Conservation (phyloP, 2,113 vertebrate genomes). For the Pollachius pollachius region DNA sequence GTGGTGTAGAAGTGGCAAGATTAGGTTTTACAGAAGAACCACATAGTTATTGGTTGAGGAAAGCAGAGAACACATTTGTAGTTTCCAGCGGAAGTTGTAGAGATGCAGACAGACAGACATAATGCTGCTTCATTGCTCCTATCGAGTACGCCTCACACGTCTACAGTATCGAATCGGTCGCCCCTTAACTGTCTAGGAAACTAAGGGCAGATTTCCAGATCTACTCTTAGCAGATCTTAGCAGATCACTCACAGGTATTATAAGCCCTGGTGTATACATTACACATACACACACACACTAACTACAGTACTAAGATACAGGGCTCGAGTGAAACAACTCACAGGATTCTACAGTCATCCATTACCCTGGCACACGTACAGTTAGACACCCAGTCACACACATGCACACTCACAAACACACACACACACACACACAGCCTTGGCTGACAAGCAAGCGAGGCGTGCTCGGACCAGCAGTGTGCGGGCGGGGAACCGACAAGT, state of each 20-base stretch:
- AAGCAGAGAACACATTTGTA: slow-evolving; percentile 31
- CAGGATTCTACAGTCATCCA: slow-evolving; percentile 34
- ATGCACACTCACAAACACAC: slow-evolving; percentile 19
- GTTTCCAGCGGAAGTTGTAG: slow-evolving; percentile 30
- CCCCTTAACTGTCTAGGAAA: slow-evolving; percentile 9
- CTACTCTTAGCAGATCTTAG: not conserved
- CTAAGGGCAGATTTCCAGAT: slow-evolving; percentile 30
- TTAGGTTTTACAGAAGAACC: slow-evolving; percentile 20
- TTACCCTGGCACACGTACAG: slow-evolving; percentile 47
- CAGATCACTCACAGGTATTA: slow-evolving; percentile 27
- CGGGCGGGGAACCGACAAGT: slow-evolving; percentile 34
- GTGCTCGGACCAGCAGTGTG: slow-evolving; percentile 62
- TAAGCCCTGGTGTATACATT: slow-evolving; percentile 48
- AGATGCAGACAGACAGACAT: not conserved
- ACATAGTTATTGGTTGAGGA: slow-evolving; percentile 16
- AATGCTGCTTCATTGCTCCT: not conserved
- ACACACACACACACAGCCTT: slow-evolving; percentile 28
- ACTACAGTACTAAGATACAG: slow-evolving; percentile 49
- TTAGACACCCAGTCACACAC: slow-evolving; percentile 27
- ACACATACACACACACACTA: slow-evolving; percentile 35
- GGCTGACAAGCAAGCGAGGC: slow-evolving; percentile 33
- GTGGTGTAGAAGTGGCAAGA: slow-evolving; percentile 44
- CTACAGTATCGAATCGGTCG: slow-evolving; percentile 9
- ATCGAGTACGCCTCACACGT: slow-evolving; percentile 4
- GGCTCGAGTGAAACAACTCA: slow-evolving; percentile 24